Percentiles rank a stretch among this genome's conserved stretches.
Evolutionary conservation across 2,797 vertebrate genomes (phyloP).

Genomic region (Cuniculus paca): DNA sequence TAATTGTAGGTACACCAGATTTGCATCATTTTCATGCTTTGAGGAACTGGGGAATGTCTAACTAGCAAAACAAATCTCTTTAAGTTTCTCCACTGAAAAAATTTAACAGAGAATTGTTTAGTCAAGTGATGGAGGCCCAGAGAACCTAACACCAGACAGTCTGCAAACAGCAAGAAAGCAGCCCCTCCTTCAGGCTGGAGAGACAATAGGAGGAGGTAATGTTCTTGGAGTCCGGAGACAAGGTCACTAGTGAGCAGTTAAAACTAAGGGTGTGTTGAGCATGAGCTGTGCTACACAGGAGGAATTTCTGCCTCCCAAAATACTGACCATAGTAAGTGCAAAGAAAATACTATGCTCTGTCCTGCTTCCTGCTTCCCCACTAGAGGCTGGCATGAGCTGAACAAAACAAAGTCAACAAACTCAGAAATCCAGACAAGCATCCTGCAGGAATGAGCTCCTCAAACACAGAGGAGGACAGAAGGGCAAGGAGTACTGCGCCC

Average conservation of each 20-base stretch:
- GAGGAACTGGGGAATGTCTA: not conserved
- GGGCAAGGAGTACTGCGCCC: not conserved
- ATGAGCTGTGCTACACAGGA: not conserved
- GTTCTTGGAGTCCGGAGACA: not conserved
- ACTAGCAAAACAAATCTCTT: conserved; percentile 28
- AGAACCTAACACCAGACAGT: not conserved
- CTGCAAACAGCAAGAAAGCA: not conserved
- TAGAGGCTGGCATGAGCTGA: not conserved
- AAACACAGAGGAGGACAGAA: not conserved
- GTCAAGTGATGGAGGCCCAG: not conserved
- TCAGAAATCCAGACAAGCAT: not conserved
- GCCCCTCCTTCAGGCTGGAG: not conserved
- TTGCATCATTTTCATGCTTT: not conserved
- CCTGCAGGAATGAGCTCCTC: not conserved
- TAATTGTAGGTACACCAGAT: not conserved
- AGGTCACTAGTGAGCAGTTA: not conserved
- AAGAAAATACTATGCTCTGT: not conserved
- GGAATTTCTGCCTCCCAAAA: not conserved
- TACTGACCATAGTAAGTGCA: not conserved
- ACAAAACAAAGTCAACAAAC: not conserved
- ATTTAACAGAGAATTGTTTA: not conserved
- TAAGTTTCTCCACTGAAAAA: conserved; percentile 11
- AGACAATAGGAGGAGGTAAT: not conserved
- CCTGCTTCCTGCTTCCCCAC: not conserved
- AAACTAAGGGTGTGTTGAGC: not conserved